These are phyloP conservation scores for Volucella inanis DNA, from an alignment of 2,888 invertebrate genomes.

Conservation along the genomic window DNA sequence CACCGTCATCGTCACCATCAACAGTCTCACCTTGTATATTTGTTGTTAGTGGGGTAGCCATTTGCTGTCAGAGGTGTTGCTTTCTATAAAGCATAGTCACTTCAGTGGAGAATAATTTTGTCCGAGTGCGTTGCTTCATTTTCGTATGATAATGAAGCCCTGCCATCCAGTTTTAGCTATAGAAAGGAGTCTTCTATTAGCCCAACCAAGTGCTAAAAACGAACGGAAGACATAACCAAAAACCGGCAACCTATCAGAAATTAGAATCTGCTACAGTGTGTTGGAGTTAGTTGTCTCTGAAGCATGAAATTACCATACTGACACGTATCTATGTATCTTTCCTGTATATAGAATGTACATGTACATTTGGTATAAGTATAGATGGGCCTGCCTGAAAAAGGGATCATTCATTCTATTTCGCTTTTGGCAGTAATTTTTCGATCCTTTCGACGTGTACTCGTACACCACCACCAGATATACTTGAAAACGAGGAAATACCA, in stretches of 20 bases:
- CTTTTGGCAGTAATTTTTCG: constrained; percentile 57
- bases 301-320: constrained; percentile 71
- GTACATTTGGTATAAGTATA: no score
- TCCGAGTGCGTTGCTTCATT: constrained; percentile 66
- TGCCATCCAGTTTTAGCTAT: constrained; percentile 1
- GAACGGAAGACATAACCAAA: constrained; percentile 34
- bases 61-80: constrained; percentile 46
- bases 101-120: constrained; percentile 30
- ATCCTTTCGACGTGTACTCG: constrained; percentile 23
- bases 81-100: constrained; percentile 16
- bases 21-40: neutral
- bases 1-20: constrained; percentile 26
- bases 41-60: constrained; percentile 6
- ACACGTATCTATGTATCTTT: constrained; percentile 44
- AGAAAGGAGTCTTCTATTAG: constrained; percentile 37
- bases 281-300: constrained; percentile 55
- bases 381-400: constrained; percentile 8
- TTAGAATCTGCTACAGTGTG: constrained; percentile 61
- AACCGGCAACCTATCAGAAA: constrained; percentile 63
- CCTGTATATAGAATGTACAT: no score
- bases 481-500: constrained; percentile 69
- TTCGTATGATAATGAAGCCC: constrained; percentile 66
- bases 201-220: constrained; percentile 1
- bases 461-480: constrained; percentile 58
- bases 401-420: constrained; percentile 64